Conservation (phyloP, 2,888 invertebrate species). For the Slavum lentiscoides region DNA sequence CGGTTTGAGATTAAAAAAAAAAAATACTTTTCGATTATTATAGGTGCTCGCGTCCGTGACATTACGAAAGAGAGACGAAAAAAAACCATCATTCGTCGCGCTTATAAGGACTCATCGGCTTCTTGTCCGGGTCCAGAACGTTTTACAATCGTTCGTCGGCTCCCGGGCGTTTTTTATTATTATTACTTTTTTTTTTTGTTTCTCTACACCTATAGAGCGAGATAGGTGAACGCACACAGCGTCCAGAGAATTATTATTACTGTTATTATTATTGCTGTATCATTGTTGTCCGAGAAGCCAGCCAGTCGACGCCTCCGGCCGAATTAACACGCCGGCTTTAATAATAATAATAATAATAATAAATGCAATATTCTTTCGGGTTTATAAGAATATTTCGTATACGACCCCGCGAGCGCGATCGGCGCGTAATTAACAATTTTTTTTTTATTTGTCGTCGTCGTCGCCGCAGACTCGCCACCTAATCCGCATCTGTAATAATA, state of each 20-base stretch:
- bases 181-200: no score
- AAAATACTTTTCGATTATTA: no score
- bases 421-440: slow-evolving; percentile 29
- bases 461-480: not conserved
- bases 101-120: no score
- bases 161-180: slow-evolving; percentile 22
- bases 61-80: not conserved
- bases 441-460: not conserved
- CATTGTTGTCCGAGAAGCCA: slow-evolving; percentile 13
- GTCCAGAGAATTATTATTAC: not conserved
- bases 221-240: no score
- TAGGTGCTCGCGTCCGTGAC: slow-evolving; percentile 5
- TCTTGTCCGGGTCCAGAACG: not conserved
- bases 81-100: not conserved
- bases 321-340: not conserved
- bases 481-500: no score
- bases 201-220: not conserved
- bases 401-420: not conserved
- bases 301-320: slow-evolving; percentile 1
- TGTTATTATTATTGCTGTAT: slow-evolving; percentile 26
- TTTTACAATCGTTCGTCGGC: not conserved
- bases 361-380: not conserved
- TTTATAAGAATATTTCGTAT: not conserved
- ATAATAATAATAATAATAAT: not conserved
- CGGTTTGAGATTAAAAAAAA: no score